Evolutionary conservation across 2,888 invertebrate genomes (phyloP), one percentile per base, ranked within the genome.

Genomic region (Drosophila antonietae): DNA sequence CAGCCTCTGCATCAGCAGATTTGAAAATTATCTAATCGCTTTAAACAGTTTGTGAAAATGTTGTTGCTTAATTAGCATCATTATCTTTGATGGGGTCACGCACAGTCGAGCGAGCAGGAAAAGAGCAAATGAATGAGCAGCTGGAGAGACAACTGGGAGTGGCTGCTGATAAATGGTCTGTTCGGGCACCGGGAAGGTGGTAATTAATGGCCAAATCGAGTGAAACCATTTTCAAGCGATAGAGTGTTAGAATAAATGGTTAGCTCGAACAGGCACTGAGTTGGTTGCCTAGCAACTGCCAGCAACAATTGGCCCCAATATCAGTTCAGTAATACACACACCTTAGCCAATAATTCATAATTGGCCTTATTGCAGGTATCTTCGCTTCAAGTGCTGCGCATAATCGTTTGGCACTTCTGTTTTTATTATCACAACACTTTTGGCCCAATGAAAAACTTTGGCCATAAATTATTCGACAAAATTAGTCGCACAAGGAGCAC

Each of bases 21-120:
- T 84, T 65, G 10, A 58, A 53, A 67, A 69, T 64, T 71, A 71
- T 80, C 81, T 86, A 89, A 84, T 83, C 81, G 87, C 61, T 83
- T 86, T 73, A 87, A 84, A 77, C 68, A 77, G 77, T 87, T 68
- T 66, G 58, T 59, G 69, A 78, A 73, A 83, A 81, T 65, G 77
- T 76, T 87, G 74, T 75, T 73, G 84, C 81, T 84, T 85, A 85
- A 85, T 85, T 85, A 81, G 88, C 88, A 72, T 74, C 87, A 89
- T 85, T 85, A 89, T 74, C 79, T 69, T 75, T 87, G 84, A 85
- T 87, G 84, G 81, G 76, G 76, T 86, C 84, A 76, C 76, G 80
- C 67, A 68, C 76, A 80, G 65, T 59, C 68, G 60, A 72, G 59
- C 66, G 59, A 60, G 68, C 79, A 74, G 47, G 47, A 59, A 49